Base-by-base conservation (phyloP, 2,888 invertebrate genomes). In the Galeruca laticollis region DNA sequence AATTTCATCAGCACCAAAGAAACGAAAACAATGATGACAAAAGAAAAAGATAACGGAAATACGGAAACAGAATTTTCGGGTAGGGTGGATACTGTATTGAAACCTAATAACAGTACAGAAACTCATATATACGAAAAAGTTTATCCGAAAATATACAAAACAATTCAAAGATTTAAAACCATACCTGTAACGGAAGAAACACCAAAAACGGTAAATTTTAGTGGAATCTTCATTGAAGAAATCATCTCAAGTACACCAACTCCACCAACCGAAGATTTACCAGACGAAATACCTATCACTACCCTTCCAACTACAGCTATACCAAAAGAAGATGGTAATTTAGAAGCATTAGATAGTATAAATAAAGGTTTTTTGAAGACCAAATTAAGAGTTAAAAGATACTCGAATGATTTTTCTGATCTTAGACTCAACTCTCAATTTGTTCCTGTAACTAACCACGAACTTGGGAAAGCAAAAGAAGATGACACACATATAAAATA, bases 401-500 rank as follows among this genome's bases (percentile, higher is more conserved):
- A 72, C 47, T 68, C 75, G 1, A 78, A 77, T 57, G 80, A 80
- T 62, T 76, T 79, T 66, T 80, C 79, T 18, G 73, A 79, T 60
- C 70, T 81, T 1, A 66, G 79, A 18, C 75, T 82, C 18, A 79
- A 82, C 59, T 78, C 76, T 6, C 77, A 77, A 59, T 82, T 82
- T 62, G 77, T 82, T 9, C 77, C 81, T 54, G 75, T 77, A 51
- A 76, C 82, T 33, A 77, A 76, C 10, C 77, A 81, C 59, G 70
- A 75, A 3, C 62, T 78, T 21, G 69, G 62, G 8, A 75, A 79
- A 40, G 68, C 73, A 26, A 47, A 47, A 47, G 57, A 68, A 51
- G 74, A 78, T 21, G 74, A 40, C 65, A 78, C 66, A 43, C 56
- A 59, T 56, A 69, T 26, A 10, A 92, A 93, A 80, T 93, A 92